A percentile compares a stretch with the other conserved stretches of the same genome.
Evolutionary conservation across 2,888 invertebrate genomes (phyloP).

Genomic region (Eurytoma californica): DNA sequence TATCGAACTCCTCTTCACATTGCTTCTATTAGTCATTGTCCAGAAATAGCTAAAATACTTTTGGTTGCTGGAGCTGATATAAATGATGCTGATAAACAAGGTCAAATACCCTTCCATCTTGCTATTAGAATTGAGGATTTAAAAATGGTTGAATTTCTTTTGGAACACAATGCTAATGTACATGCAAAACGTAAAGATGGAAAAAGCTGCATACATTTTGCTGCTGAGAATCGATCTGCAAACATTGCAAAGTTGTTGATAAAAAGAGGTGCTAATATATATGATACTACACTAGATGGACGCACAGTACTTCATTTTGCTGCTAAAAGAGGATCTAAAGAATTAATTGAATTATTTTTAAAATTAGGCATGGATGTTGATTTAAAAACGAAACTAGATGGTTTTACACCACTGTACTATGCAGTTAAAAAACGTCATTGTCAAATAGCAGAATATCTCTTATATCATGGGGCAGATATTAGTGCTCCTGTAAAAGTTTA

Average conservation of each 20-base stretch:
- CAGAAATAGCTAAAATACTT: constrained; percentile 49
- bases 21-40: constrained; percentile 40
- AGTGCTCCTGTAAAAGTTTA: constrained; percentile 46
- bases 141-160: constrained; percentile 51
- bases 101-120: constrained; percentile 48
- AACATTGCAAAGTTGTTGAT: constrained; percentile 44
- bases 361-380: constrained; percentile 51
- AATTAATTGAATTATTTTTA: constrained; percentile 51
- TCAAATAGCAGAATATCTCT: constrained; percentile 49
- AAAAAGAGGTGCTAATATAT: constrained; percentile 40
- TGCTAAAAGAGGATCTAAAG: constrained; percentile 47
- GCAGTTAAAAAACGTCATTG: constrained; percentile 52
- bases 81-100: constrained; percentile 48
- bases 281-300: constrained; percentile 35
- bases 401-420: constrained; percentile 51
- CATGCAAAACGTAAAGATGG: constrained; percentile 46
- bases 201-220: constrained; percentile 52
- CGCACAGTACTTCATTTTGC: constrained; percentile 50
- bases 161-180: constrained; percentile 42
- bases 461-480: constrained; percentile 51
- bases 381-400: constrained; percentile 41
- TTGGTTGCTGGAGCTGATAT: constrained; percentile 50
- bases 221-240: constrained; percentile 44
- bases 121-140: constrained; percentile 49
- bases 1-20: constrained; percentile 48